Percentiles rank a stretch among this genome's conserved stretches.
Conservation (phyloP, 2,797 vertebrate genomes). For the Petrocephalus sullivani region DNA sequence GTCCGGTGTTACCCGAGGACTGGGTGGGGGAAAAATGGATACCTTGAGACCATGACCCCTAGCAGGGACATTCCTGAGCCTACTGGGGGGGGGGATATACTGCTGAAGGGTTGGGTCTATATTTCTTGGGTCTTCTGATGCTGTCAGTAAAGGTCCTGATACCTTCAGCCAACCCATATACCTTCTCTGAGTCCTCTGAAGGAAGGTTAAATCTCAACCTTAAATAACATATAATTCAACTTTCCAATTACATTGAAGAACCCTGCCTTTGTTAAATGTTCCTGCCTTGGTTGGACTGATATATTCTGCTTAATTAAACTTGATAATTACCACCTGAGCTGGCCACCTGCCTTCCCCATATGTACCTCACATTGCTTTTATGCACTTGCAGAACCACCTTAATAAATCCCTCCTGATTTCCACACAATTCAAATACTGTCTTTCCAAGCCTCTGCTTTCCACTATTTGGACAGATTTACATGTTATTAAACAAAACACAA, state of each 20-base stretch:
- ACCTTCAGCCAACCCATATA: background rate
- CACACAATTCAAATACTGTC: background rate
- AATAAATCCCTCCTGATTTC: background rate
- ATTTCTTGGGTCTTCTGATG: background rate
- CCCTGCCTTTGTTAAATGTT: background rate
- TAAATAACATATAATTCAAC: background rate
- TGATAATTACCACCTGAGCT: background rate
- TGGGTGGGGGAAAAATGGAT: too few relatives aligned
- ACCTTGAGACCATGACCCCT: background rate
- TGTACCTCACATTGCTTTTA: background rate
- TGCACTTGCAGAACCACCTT: background rate
- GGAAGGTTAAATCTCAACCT: background rate
- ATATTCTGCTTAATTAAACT: conserved; percentile 2
- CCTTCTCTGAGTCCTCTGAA: background rate
- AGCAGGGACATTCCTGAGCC: background rate
- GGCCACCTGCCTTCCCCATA: background rate
- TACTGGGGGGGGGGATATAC: too few relatives aligned
- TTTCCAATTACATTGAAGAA: background rate
- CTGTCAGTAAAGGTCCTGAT: background rate
- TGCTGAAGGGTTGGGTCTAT: background rate
- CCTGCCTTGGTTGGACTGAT: background rate
- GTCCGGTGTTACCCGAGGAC: too few relatives aligned
- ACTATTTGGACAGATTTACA: background rate
- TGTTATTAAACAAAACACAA: background rate
- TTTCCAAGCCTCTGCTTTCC: background rate